Percentiles rank a stretch among this genome's conserved stretches.
Evolutionary conservation across 2,797 vertebrate genomes (phyloP).

Genomic region (Myotis planiceps): DNA sequence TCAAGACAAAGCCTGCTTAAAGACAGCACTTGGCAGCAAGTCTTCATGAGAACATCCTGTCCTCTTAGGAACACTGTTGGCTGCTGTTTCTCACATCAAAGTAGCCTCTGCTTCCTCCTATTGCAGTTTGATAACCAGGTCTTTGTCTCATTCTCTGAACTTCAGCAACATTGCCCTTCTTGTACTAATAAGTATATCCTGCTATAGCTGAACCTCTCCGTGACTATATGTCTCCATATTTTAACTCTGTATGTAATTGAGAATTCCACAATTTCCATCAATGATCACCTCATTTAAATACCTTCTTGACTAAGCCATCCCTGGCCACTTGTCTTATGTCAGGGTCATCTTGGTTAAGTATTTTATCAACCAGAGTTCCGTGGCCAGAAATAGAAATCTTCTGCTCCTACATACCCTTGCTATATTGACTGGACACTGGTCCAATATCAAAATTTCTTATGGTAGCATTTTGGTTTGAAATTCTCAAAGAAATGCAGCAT

Average conservation of each 20-base stretch:
- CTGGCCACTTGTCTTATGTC: background rate
- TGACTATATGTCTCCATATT: background rate
- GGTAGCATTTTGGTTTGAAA: background rate
- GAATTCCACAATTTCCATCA: background rate
- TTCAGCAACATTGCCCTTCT: background rate
- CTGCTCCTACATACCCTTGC: no score
- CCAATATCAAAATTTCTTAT: background rate
- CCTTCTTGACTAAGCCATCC: background rate
- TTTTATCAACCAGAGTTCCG: background rate
- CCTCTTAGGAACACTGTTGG: background rate
- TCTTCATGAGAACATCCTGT: background rate
- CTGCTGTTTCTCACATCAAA: background rate
- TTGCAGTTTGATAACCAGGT: background rate
- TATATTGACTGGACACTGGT: background rate
- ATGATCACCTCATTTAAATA: background rate
- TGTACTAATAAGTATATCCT: background rate
- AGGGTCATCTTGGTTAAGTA: background rate
- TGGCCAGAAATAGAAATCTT: background rate
- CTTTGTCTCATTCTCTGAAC: background rate
- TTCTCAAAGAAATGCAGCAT: background rate
- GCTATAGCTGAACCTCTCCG: background rate
- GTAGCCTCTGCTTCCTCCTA: background rate
- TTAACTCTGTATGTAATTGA: background rate
- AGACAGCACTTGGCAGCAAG: background rate
- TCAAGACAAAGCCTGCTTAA: background rate